Percentiles rank a stretch among this genome's conserved stretches.
phyloP scores from a whole-genome alignment of 1,140 invertebrate genomes.

The Aethina tumida region DNA sequence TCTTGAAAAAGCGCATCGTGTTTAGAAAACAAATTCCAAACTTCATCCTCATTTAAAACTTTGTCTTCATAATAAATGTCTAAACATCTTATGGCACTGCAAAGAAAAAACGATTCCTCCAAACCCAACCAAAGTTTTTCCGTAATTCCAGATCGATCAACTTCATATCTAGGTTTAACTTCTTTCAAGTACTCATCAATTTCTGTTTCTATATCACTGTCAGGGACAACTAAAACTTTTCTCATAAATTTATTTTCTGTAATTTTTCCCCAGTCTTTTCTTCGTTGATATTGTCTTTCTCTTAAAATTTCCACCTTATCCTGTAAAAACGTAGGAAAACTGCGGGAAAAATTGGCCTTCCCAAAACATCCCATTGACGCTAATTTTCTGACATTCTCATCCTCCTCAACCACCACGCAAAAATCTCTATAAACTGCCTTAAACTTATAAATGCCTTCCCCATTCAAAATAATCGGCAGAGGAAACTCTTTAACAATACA shows the following conservation, averaged over 20 bases:
- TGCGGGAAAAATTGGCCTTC: conserved; percentile 43
- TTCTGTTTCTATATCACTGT: conserved; percentile 56
- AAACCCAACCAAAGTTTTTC: conserved; percentile 57
- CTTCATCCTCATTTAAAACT: conserved; percentile 42
- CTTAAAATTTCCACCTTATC: conserved; percentile 19
- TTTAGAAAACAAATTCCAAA: conserved; percentile 56
- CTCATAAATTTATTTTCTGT: conserved; percentile 9
- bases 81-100: conserved; percentile 63
- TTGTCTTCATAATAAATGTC: conserved; percentile 48
- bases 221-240: conserved; percentile 49
- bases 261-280: conserved; percentile 23
- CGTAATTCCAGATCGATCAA: conserved; percentile 45
- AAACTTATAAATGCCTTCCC: conserved; percentile 30
- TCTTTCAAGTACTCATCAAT: conserved; percentile 53
- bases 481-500: conserved; percentile 31
- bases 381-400: conserved; percentile 47
- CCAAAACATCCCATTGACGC: conserved; percentile 66
- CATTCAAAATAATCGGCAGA: conserved; percentile 37
- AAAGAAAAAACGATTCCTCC: conserved; percentile 74
- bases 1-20: conserved; percentile 55
- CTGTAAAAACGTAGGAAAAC: conserved; percentile 22
- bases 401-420: conserved; percentile 50
- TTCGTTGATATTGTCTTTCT: conserved; percentile 30
- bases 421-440: conserved; percentile 53
- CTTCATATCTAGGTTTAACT: conserved; percentile 46